Evolutionary conservation across 2,113 vertebrate genomes (phyloP).

Genomic region (Daubentonia madagascariensis): DNA sequence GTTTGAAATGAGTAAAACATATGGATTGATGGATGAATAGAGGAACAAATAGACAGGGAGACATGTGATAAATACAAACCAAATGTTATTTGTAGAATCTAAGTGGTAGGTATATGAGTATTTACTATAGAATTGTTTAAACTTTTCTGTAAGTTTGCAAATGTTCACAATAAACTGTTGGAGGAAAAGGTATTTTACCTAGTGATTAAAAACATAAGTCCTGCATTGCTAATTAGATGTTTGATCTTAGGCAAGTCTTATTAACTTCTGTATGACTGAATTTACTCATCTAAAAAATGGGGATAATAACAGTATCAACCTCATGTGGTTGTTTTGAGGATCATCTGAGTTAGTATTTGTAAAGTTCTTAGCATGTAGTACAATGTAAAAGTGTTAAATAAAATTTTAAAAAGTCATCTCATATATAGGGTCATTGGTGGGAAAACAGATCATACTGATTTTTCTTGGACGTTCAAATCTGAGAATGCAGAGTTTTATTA

Average conservation of each 20-base stretch:
- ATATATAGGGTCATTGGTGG: neutral
- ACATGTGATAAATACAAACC: neutral
- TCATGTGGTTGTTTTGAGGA: neutral
- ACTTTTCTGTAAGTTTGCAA: slow-evolving; percentile 14
- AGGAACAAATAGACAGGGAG: neutral
- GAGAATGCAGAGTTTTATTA: slow-evolving; percentile 38
- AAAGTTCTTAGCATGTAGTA: neutral
- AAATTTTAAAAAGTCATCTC: slow-evolving; percentile 28
- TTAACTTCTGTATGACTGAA: neutral
- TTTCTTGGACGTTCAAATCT: neutral
- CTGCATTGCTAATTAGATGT: neutral
- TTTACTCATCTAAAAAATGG: neutral
- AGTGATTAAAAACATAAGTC: neutral
- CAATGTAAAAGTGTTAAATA: neutral
- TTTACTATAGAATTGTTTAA: neutral
- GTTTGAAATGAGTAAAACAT: neutral
- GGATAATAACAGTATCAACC: neutral
- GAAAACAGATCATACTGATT: neutral
- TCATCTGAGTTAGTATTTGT: neutral
- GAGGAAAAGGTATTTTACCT: neutral
- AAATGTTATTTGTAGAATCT: neutral
- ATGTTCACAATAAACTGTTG: neutral
- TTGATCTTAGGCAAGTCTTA: neutral
- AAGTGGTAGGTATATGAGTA: neutral
- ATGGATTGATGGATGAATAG: neutral